Evolutionary conservation across 2,113 vertebrate species (phyloP).

Genomic region (Grallaria varia): DNA sequence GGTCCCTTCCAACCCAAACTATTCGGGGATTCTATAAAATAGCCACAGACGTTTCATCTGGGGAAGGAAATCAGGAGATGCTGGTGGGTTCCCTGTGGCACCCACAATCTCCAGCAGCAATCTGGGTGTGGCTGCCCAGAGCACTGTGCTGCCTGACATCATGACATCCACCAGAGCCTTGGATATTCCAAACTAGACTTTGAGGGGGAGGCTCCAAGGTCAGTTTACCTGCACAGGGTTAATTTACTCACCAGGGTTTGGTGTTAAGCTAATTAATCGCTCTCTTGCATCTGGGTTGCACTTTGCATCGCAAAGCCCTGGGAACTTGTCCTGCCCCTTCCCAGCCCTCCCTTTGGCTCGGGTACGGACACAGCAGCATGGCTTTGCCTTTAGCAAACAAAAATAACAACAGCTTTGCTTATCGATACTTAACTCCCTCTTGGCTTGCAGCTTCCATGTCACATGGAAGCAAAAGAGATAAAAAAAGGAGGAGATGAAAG

Average conservation of each 20-base stretch:
- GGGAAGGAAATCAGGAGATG: background rate
- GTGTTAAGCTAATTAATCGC: background rate
- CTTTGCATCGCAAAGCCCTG: background rate
- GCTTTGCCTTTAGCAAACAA: background rate
- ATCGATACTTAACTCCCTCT: background rate
- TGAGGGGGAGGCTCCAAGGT: background rate
- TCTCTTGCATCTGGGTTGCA: background rate
- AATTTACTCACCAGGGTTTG: background rate
- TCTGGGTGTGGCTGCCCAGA: background rate
- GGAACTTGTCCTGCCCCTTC: background rate
- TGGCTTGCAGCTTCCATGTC: background rate
- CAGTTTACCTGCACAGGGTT: background rate
- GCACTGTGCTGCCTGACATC: accelerated
- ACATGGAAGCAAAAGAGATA: background rate
- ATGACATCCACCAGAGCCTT: background rate
- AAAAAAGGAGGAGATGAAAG: background rate
- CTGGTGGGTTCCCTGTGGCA: background rate
- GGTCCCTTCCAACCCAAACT: background rate
- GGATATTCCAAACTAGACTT: background rate
- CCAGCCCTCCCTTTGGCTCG: background rate
- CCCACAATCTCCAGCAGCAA: background rate
- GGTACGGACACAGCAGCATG: background rate
- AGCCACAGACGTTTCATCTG: background rate
- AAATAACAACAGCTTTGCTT: background rate
- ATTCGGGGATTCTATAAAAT: background rate